A percentile compares a stretch with the other conserved stretches of the same genome.
Conservation (phyloP, 2,113 vertebrate genomes). For the Aix galericulata region DNA sequence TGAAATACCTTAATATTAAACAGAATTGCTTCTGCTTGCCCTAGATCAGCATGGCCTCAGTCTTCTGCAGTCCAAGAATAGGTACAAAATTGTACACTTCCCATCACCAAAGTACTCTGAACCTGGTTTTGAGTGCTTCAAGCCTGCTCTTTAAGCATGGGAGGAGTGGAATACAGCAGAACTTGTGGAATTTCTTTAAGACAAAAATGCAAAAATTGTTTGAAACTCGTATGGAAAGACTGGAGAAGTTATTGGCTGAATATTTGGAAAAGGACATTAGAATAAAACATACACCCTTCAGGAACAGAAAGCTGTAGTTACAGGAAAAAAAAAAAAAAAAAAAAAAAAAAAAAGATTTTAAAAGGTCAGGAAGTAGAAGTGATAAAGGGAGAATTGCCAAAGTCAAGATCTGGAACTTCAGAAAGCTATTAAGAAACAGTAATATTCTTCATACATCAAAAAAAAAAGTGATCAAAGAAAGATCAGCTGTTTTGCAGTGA, state of each 20-base stretch:
- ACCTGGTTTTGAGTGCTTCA: background rate
- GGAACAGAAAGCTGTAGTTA: background rate
- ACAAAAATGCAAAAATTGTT: slow-evolving; percentile 14
- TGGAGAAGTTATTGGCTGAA: background rate
- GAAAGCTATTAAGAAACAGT: slow-evolving; percentile 19
- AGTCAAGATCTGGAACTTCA: background rate
- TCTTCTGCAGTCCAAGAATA: background rate
- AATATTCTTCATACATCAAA: slow-evolving; percentile 27
- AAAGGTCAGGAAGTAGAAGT: background rate
- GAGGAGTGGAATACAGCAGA: background rate
- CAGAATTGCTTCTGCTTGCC: background rate
- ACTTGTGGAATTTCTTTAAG: background rate
- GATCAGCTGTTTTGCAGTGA: background rate
- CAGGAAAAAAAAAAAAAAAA: background rate
- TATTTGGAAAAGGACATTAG: background rate
- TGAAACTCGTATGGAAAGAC: background rate
- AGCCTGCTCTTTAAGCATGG: background rate
- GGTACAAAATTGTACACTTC: background rate
- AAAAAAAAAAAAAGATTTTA: background rate
- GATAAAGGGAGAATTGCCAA: background rate
- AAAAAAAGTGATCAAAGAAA: background rate
- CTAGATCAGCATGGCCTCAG: background rate
- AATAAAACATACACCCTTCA: slow-evolving; percentile 9
- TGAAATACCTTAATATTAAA: background rate
- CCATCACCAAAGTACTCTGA: background rate